Conservation (phyloP, 2,113 vertebrate genomes). For the Tympanuchus pallidicinctus region DNA sequence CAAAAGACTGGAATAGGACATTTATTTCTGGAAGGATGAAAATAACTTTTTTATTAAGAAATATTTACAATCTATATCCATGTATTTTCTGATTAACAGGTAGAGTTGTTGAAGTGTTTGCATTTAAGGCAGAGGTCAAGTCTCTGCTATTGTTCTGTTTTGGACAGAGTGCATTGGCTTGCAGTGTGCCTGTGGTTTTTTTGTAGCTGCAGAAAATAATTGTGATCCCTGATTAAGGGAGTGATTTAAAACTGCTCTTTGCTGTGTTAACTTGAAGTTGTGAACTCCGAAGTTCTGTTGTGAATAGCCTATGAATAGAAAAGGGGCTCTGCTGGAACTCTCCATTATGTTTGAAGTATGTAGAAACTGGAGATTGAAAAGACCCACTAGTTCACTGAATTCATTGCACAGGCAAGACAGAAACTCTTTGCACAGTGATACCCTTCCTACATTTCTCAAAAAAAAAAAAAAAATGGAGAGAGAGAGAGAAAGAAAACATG, state of each 20-base stretch:
- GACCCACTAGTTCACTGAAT: conserved; percentile 31
- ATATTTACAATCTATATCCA: conserved; percentile 15
- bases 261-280: conserved; percentile 55
- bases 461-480: neutral
- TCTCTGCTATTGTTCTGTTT: conserved; percentile 28
- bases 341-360: conserved; percentile 61
- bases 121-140: conserved; percentile 27
- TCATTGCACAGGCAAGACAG: conserved; percentile 33
- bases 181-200: neutral
- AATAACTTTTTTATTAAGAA: neutral
- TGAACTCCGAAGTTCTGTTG: conserved; percentile 45
- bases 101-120: conserved; percentile 29
- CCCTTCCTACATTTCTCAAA: neutral
- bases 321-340: conserved; percentile 55
- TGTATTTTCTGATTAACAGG: conserved; percentile 35
- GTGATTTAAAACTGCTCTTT: conserved; percentile 54
- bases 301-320: conserved; percentile 57
- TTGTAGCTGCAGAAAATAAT: conserved; percentile 31
- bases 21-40: neutral
- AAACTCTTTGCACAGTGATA: neutral
- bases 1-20: neutral
- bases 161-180: conserved; percentile 11
- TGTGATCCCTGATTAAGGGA: conserved; percentile 38
- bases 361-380: conserved; percentile 49
- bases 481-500: conserved; percentile 1